Percentiles rank a stretch among this genome's conserved stretches.
phyloP scores from a whole-genome alignment of 2,113 vertebrate genomes.

The Leptodactylus fuscus region DNA sequence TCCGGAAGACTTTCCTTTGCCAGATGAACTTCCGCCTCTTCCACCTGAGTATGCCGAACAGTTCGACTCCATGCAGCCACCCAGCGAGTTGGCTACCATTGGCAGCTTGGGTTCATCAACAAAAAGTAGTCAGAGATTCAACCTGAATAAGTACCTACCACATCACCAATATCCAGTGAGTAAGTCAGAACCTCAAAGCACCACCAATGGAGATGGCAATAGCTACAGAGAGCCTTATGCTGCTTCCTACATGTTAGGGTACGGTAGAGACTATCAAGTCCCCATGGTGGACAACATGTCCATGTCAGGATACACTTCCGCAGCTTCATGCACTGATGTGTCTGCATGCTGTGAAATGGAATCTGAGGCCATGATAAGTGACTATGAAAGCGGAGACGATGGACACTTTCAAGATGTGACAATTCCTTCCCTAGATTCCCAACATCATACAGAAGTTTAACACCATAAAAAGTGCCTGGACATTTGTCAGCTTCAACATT shows the following conservation, averaged over 20 bases:
- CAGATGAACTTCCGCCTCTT: conserved; percentile 89
- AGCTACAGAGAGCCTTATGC: conserved; percentile 77
- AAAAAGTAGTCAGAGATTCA: conserved; percentile 84
- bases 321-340: conserved; percentile 96
- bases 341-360: conserved; percentile 92
- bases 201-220: conserved; percentile 69
- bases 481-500: conserved; percentile 66
- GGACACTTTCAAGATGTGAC: conserved; percentile 84
- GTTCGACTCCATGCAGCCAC: conserved; percentile 87
- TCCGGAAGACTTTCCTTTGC: conserved; percentile 88
- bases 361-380: conserved; percentile 95
- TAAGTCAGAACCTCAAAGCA: conserved; percentile 76
- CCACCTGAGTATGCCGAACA: conserved; percentile 85
- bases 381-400: conserved; percentile 95
- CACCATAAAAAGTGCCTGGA: conserved; percentile 97
- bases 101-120: conserved; percentile 76
- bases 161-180: conserved; percentile 84
- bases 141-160: conserved; percentile 91
- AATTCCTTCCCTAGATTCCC: conserved; percentile 86
- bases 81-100: conserved; percentile 75
- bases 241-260: conserved; percentile 77
- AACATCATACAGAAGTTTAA: conserved; percentile 98
- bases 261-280: conserved; percentile 83
- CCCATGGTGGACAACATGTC: conserved; percentile 86
- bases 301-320: conserved; percentile 89